Base-by-base conservation (phyloP, 2,888 invertebrate genomes). In the Ornithoptera priamus region DNA sequence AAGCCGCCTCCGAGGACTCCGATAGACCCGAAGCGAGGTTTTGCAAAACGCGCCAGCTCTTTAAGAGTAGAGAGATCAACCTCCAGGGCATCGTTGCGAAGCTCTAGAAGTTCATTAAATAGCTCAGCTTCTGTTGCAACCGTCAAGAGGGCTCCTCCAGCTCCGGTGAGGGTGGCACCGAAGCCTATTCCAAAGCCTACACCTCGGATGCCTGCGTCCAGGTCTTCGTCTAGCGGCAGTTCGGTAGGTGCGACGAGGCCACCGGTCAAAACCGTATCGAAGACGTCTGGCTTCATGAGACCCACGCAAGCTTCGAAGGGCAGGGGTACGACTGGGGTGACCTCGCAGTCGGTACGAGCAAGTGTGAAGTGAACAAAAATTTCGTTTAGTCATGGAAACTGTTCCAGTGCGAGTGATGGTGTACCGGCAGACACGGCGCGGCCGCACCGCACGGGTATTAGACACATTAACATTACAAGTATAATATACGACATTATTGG, bases 251-350 rank as follows among this genome's bases (percentile, higher is more conserved):
- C 88, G 1, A 84, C 88, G 75, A 91, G 86, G 82, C 93, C 82
- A 79, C 92, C 84, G 78, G 79, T 89, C 76, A 93, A 84, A 85
- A 78, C 81, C 65, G 66, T 80, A 62, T 75, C 84, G 77, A 85
- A 92, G 82, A 87, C 90, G 0, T 92, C 94, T 70, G 94, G 96
- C 72, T 97, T 97, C 82, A 97, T 97, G 97, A 94, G 97, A 79
- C 97, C 97, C 1, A 97, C 97, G 0, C 95, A 97, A 39, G 95
- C 97, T 15, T 97, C 97, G 74, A 94, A 95, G 46, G 97, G 97
- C 65, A 96, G 97, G 67, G 90, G 89, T 2, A 85, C 84, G 22
- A 75, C 85, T 2, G 70, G 66, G 12, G 30, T 57, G 2, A 83
- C 84, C 1, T 72, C 86, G 2, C 86, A 85, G 65, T 85, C 85